Evolutionary conservation across 2,888 invertebrate genomes (phyloP).

Genomic region (Sepioteuthis lessoniana): DNA sequence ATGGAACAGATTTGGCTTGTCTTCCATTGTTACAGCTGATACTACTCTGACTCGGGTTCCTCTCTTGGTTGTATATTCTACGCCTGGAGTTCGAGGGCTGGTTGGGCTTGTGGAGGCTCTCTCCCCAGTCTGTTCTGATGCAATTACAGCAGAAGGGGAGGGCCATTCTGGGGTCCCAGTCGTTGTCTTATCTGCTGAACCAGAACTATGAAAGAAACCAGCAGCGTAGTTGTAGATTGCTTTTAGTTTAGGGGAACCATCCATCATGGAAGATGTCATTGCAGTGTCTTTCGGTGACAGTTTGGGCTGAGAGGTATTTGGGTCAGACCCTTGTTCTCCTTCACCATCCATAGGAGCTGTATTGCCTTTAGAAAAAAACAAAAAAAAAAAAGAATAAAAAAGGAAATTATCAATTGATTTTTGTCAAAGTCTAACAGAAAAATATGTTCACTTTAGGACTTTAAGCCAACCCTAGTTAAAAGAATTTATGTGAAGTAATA

Average conservation of each 20-base stretch:
- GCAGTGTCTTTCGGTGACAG: constrained; percentile 16
- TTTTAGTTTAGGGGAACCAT: constrained; percentile 56
- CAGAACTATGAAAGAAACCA: constrained; percentile 82
- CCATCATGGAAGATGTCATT: constrained; percentile 46
- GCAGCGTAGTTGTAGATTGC: constrained; percentile 94
- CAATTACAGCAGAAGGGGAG: constrained; percentile 44
- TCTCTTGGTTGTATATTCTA: constrained; percentile 44
- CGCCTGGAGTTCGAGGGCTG: constrained; percentile 41
- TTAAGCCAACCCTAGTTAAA: neutral
- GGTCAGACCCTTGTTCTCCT: neutral
- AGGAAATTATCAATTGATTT: neutral
- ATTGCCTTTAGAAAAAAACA: neutral
- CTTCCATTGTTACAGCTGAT: constrained; percentile 75
- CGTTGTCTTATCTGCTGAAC: constrained; percentile 47
- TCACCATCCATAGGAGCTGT: neutral
- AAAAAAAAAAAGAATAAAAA: neutral
- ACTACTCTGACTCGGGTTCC: constrained; percentile 57
- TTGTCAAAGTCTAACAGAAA: neutral
- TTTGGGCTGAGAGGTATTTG: constrained; percentile 7
- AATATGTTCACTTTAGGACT: neutral
- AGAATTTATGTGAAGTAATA: neutral
- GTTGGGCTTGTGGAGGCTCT: neutral
- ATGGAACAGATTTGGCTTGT: constrained; percentile 95
- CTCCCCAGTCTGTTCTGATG: constrained; percentile 51
- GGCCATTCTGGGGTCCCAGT: constrained; percentile 51